These are phyloP conservation scores for Rhinophrynus dorsalis DNA, from an alignment of 2,797 vertebrate species.

Conservation along the genomic window DNA sequence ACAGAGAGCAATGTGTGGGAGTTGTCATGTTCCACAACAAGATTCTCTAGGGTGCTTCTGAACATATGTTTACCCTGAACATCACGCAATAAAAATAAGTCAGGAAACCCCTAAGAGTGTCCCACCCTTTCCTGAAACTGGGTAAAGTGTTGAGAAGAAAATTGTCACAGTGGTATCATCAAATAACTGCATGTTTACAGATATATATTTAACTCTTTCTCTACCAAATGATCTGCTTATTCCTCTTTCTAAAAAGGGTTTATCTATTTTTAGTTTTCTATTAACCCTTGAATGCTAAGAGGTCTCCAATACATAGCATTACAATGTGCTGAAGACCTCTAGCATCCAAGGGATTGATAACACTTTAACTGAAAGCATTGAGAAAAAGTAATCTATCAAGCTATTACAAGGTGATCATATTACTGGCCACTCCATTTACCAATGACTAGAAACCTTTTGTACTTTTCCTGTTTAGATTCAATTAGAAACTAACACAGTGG, in stretches of 20 bases:
- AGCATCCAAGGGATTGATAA: no score
- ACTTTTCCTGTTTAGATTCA: no score
- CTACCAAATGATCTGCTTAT: background rate
- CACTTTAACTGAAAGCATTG: no score
- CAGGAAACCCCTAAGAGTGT: slow-evolving; percentile 75
- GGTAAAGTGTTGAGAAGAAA: slow-evolving; percentile 65
- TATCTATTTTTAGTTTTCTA: no score
- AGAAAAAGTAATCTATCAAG: no score
- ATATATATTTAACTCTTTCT: slow-evolving; percentile 51
- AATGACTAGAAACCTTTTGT: no score
- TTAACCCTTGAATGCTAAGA: no score
- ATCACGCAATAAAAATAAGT: slow-evolving; percentile 66
- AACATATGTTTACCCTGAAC: slow-evolving; percentile 62
- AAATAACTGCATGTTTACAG: slow-evolving; percentile 44
- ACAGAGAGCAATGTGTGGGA: slow-evolving; percentile 72
- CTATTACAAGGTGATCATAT: no score
- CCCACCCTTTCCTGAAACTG: slow-evolving; percentile 78
- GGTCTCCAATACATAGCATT: no score
- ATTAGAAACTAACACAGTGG: no score
- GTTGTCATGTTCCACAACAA: slow-evolving; percentile 76
- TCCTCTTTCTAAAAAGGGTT: background rate
- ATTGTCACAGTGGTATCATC: slow-evolving; percentile 50
- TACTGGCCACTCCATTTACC: no score
- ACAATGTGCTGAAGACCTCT: no score
- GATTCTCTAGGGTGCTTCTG: slow-evolving; percentile 69